These are phyloP conservation scores for Puffinus mauretanicus DNA, from an alignment of 2,113 vertebrate genomes.

Conservation along the genomic window DNA sequence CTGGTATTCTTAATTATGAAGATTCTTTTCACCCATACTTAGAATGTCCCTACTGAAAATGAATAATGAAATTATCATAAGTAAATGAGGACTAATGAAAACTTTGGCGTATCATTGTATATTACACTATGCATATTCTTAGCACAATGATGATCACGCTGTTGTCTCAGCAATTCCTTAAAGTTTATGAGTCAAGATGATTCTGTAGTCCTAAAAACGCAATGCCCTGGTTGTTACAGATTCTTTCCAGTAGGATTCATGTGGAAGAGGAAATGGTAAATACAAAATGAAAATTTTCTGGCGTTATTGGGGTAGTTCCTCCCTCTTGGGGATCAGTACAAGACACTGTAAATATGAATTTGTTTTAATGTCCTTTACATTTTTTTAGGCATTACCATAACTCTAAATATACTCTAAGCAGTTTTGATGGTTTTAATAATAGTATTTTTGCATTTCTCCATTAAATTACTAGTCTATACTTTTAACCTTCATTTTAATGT, in stretches of 20 bases:
- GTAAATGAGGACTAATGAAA: not conserved
- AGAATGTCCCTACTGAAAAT: not conserved
- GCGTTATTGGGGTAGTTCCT: not conserved
- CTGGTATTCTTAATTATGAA: not conserved
- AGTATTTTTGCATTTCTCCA: not conserved
- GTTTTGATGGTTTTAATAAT: not conserved
- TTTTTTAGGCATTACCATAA: not conserved
- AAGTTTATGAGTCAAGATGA: not conserved
- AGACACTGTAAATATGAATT: not conserved
- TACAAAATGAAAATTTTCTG: not conserved
- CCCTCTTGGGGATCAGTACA: not conserved
- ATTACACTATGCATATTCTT: no score
- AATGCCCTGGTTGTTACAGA: not conserved
- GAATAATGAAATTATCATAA: not conserved
- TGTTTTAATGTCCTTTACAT: not conserved
- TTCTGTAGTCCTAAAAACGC: not conserved
- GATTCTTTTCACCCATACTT: not conserved
- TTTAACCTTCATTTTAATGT: not conserved
- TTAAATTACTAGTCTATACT: not conserved
- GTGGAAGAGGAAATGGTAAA: not conserved
- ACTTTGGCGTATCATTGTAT: not conserved
- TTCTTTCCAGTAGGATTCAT: not conserved
- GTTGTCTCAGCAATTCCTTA: not conserved
- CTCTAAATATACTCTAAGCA: not conserved
- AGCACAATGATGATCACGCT: accelerated